Percentiles rank a stretch among this genome's conserved stretches.
These are phyloP conservation scores for Oreochromis tanganicae DNA, from an alignment of 2,113 vertebrate species.

Conservation along the genomic window DNA sequence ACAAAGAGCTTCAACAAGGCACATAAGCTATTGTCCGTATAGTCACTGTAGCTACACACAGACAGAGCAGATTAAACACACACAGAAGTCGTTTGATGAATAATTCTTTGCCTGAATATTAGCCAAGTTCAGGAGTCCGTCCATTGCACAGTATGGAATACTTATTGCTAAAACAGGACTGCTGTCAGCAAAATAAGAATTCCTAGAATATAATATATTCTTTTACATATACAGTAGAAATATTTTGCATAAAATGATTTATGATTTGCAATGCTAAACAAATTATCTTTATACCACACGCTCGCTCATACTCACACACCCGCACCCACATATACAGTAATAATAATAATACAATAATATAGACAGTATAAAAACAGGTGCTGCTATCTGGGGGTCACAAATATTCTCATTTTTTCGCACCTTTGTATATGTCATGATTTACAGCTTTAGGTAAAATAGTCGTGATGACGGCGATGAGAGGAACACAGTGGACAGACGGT, in stretches of 20 bases:
- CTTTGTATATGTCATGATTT: conserved; percentile 3
- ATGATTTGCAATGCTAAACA: conserved; percentile 35
- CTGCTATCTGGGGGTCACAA: conserved; percentile 3
- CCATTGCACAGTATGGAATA: conserved; percentile 38
- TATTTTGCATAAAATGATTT: conserved; percentile 63
- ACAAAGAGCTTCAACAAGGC: conserved; percentile 62
- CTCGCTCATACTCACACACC: not conserved
- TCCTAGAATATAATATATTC: conserved; percentile 36
- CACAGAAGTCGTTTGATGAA: not conserved
- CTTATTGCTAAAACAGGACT: conserved; percentile 68
- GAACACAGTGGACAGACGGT: not conserved
- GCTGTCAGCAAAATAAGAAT: conserved; percentile 52
- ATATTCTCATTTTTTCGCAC: conserved; percentile 15
- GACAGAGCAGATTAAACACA: conserved; percentile 38
- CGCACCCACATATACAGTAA: conserved; percentile 7
- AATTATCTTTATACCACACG: conserved; percentile 39
- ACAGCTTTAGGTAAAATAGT: conserved; percentile 27
- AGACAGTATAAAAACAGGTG: conserved; percentile 62
- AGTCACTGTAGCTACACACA: conserved; percentile 45
- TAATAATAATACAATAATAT: conserved; percentile 15
- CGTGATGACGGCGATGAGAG: conserved; percentile 8
- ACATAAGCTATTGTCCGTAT: conserved; percentile 51
- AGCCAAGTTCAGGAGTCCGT: conserved; percentile 24
- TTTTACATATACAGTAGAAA: conserved; percentile 54
- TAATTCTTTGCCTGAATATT: conserved; percentile 10